Evolutionary conservation across 2,888 invertebrate species (phyloP).

Genomic region (Nemotelus nigrinus): DNA sequence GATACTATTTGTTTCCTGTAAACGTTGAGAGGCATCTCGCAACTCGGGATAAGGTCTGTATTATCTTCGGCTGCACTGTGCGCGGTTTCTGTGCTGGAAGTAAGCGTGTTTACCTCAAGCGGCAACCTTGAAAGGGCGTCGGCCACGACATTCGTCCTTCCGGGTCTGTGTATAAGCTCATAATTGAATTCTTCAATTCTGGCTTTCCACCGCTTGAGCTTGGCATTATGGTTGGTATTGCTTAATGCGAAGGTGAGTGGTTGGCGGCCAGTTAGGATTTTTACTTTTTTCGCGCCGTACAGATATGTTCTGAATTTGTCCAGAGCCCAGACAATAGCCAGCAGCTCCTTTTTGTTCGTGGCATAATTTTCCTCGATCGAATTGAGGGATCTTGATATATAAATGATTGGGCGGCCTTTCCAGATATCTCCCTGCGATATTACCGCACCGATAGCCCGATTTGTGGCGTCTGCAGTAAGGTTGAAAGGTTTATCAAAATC

Average conservation of each 20-base stretch:
- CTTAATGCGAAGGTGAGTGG: constrained; percentile 31
- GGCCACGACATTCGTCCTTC: too few species aligned
- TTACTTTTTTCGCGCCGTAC: constrained; percentile 22
- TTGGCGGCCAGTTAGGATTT: constrained; percentile 25
- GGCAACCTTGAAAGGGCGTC: too few species aligned
- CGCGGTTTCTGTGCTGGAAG: not conserved
- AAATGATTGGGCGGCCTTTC: constrained; percentile 22
- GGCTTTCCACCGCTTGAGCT: too few species aligned
- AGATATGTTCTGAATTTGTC: not conserved
- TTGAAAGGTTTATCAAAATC: constrained; percentile 27
- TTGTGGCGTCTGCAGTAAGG: constrained; percentile 12
- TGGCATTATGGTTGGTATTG: constrained; percentile 8
- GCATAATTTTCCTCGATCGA: constrained; percentile 34
- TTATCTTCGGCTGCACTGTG: constrained; percentile 2
- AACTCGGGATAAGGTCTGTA: not conserved
- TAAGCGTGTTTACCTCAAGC: not conserved
- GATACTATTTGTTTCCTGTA: not conserved
- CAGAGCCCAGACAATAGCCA: constrained; percentile 26
- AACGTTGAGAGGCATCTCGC: not conserved
- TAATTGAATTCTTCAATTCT: too few species aligned
- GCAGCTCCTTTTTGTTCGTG: constrained; percentile 10
- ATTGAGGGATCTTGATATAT: constrained; percentile 25
- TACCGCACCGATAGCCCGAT: constrained; percentile 18
- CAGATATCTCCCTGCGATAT: constrained; percentile 15
- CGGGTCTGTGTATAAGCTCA: too few species aligned